Conservation (phyloP, 2,797 vertebrate species). For the Gymnocypris eckloni region DNA sequence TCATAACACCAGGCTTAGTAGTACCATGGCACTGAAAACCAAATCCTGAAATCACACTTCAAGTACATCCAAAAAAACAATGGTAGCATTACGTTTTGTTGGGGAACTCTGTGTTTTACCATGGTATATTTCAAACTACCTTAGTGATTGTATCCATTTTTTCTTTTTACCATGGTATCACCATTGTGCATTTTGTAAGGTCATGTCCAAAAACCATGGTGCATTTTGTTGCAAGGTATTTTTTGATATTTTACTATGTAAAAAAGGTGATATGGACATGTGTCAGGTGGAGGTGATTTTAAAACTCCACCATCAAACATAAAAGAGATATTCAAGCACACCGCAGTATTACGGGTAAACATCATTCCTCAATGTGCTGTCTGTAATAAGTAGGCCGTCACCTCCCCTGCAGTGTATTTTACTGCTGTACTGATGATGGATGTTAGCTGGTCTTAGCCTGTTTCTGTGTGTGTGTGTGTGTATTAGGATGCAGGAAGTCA, state of each 20-base stretch:
- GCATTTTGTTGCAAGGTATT: background rate
- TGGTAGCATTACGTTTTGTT: background rate
- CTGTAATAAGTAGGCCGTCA: conserved; percentile 41
- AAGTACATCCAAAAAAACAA: background rate
- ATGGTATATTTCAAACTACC: background rate
- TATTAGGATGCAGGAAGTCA: conserved; percentile 95
- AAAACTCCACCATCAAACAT: background rate
- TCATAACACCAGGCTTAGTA: background rate
- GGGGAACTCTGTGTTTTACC: background rate
- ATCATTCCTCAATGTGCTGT: conserved; percentile 23
- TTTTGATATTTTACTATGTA: background rate
- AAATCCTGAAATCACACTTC: background rate
- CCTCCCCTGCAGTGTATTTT: conserved; percentile 29
- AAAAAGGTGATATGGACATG: background rate
- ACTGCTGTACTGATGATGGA: conserved; percentile 45
- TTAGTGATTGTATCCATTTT: background rate
- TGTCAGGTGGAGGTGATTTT: background rate
- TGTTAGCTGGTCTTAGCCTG: conserved; percentile 38
- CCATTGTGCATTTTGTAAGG: background rate
- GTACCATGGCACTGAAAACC: background rate
- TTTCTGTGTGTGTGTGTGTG: conserved; percentile 2
- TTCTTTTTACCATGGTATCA: background rate
- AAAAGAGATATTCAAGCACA: conserved; percentile 18
- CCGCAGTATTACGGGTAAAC: conserved; percentile 10
- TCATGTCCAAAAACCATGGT: background rate